A percentile compares a stretch with the other conserved stretches of the same genome.
These are phyloP conservation scores for Podarcis muralis DNA, from an alignment of 2,113 vertebrate species.

Conservation along the genomic window DNA sequence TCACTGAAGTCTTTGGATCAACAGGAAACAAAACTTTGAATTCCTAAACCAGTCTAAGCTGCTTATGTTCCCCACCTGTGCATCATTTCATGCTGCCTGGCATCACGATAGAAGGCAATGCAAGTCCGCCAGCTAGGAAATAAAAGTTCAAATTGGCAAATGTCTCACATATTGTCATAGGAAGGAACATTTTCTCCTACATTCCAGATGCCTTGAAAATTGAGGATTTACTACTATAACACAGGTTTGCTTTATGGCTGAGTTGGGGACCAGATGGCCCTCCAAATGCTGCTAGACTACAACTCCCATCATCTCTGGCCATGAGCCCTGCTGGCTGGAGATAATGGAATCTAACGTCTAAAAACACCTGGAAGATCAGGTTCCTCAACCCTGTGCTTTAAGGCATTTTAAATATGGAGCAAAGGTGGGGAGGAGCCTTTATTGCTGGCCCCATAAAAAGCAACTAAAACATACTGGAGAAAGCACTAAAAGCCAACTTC, in stretches of 20 bases:
- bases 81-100: not conserved
- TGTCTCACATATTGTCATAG: constrained; percentile 5
- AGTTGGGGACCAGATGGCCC: too few relatives aligned
- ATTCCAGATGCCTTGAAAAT: not conserved
- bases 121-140: not conserved
- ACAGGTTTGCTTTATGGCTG: not conserved
- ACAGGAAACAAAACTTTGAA: not conserved
- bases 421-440: not conserved
- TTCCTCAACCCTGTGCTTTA: not conserved
- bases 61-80: not conserved
- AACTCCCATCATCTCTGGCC: too few relatives aligned
- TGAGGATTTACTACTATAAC: not conserved
- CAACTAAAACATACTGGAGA: too few relatives aligned
- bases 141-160: not conserved
- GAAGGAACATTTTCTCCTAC: not conserved
- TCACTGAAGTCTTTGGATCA: not conserved
- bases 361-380: too few relatives aligned
- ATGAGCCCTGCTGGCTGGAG: too few relatives aligned
- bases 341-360: too few relatives aligned
- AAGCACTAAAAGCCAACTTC: not conserved
- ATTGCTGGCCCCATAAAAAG: not conserved
- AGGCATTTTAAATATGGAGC: not conserved
- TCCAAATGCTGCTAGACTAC: too few relatives aligned
- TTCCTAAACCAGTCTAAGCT: not conserved
- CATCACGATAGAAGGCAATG: not conserved